Evolutionary conservation across 2,797 vertebrate genomes (phyloP).

Genomic region (Cuniculus paca): DNA sequence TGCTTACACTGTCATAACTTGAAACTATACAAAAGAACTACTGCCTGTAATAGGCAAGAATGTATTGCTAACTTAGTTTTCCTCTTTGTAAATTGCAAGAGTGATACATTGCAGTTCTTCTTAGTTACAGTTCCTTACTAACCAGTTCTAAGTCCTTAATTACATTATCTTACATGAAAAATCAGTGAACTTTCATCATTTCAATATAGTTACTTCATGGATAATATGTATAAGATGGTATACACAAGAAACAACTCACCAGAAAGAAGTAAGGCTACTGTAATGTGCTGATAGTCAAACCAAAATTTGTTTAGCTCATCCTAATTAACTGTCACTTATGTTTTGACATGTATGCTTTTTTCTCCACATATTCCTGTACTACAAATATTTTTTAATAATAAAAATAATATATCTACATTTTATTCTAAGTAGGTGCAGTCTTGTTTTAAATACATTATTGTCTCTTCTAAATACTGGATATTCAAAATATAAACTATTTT

Average conservation of each 20-base stretch:
- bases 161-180: not conserved
- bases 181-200: conserved; percentile 10
- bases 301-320: not conserved
- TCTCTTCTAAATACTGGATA: not conserved
- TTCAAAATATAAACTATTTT: not conserved
- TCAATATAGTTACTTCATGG: not conserved
- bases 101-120: accelerated
- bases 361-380: not conserved
- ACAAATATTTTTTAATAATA: not conserved
- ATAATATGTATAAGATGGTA: not conserved
- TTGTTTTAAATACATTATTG: not conserved
- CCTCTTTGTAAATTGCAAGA: not conserved
- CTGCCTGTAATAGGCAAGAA: not conserved
- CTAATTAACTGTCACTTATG: not conserved
- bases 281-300: not conserved
- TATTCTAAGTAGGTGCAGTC: not conserved
- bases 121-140: not conserved
- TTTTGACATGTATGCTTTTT: not conserved
- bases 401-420: not conserved
- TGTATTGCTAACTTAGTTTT: not conserved
- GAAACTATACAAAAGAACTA: not conserved
- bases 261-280: not conserved
- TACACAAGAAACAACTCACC: not conserved
- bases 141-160: not conserved
- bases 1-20: not conserved